phyloP scores from a whole-genome alignment of 2,113 vertebrate genomes.

The Todiramphus saurophagus region DNA sequence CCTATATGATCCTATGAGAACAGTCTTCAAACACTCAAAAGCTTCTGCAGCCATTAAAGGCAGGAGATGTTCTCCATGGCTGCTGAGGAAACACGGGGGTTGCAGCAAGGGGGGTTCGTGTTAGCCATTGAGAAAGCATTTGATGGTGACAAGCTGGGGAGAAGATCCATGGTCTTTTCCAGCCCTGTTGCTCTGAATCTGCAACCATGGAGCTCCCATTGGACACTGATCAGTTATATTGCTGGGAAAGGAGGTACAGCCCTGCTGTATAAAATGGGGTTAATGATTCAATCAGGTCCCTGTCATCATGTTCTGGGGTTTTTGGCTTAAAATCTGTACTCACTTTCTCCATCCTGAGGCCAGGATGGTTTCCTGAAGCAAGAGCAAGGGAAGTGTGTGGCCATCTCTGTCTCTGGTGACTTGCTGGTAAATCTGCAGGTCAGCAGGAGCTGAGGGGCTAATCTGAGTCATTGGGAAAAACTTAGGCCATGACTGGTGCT shows the following conservation, averaged over 20 bases:
- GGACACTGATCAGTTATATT: neutral
- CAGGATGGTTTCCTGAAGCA: neutral
- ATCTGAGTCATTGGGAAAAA: neutral
- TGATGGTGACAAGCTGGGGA: neutral
- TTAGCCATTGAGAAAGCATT: neutral
- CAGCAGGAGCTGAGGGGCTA: neutral
- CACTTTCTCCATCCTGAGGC: fast-evolving
- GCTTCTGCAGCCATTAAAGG: neutral
- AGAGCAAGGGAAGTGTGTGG: neutral
- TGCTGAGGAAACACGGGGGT: neutral
- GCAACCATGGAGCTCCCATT: neutral
- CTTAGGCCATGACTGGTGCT: neutral
- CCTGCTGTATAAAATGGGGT: neutral
- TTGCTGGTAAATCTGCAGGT: neutral
- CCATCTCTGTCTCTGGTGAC: neutral
- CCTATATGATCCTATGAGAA: neutral
- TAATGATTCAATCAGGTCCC: neutral
- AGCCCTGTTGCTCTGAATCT: neutral
- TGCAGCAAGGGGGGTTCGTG: neutral
- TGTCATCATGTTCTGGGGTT: neutral
- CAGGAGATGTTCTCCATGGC: neutral
- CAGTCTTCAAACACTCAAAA: neutral
- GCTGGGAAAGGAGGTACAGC: neutral
- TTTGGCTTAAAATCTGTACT: neutral
- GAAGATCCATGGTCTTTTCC: neutral